Conservation (phyloP, 64 coral and sea anemone species). For the Pocillopora verrucosa region DNA sequence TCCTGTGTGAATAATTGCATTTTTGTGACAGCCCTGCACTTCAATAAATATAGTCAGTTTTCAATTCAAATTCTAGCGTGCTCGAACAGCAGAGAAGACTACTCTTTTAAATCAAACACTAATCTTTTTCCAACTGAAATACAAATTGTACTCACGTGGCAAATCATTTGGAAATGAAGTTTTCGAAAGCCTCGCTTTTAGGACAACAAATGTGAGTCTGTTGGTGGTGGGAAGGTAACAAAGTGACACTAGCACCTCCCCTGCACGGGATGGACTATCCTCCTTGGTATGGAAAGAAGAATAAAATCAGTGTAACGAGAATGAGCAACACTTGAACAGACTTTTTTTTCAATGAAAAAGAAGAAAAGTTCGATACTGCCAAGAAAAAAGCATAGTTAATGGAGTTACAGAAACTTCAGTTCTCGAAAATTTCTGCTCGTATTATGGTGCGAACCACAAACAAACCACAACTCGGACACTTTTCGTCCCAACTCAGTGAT, state of each 20-base stretch:
- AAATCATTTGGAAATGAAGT: conserved; percentile 42
- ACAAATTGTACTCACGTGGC: conserved; percentile 77
- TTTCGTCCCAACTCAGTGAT: too few relatives aligned
- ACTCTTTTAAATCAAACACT: not conserved
- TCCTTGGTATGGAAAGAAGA: conserved; percentile 33
- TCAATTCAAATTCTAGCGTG: too few relatives aligned
- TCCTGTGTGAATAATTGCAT: too few relatives aligned
- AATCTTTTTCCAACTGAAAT: not conserved
- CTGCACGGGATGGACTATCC: conserved; percentile 48
- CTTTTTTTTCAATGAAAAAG: not conserved
- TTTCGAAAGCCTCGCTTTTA: conserved; percentile 89
- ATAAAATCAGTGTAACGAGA: not conserved
- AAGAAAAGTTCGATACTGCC: too few relatives aligned
- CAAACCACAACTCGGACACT: too few relatives aligned
- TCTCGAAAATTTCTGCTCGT: too few relatives aligned
- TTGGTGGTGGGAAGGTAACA: conserved; percentile 97
- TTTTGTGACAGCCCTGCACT: too few relatives aligned
- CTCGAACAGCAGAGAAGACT: too few relatives aligned
- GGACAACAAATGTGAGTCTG: conserved; percentile 93
- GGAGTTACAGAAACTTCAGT: too few relatives aligned
- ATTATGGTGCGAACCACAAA: too few relatives aligned
- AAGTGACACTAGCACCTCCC: conserved; percentile 89
- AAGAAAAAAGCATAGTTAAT: too few relatives aligned
- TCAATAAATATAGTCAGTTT: too few relatives aligned
- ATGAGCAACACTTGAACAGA: not conserved